These are phyloP conservation scores for Chironomus tepperi DNA, from an alignment of 1,140 invertebrate genomes.

Conservation along the genomic window DNA sequence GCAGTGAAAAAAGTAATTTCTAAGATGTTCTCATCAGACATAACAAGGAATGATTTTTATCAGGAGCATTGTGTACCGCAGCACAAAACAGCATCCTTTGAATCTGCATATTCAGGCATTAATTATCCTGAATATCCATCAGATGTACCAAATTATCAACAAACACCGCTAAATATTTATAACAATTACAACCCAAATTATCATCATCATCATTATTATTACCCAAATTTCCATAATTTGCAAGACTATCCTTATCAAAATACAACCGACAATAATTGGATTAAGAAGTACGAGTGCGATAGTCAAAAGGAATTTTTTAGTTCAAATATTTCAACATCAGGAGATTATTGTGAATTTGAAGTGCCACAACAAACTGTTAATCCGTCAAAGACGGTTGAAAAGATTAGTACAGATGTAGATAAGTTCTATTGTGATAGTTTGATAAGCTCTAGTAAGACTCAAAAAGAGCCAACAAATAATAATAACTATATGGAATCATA, in stretches of 20 bases:
- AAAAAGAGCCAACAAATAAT: neutral
- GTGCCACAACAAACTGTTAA: neutral
- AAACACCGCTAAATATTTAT: slow-evolving; percentile 15
- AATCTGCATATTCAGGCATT: neutral
- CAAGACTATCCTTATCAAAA: neutral
- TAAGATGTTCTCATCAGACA: neutral
- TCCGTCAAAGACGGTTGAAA: neutral
- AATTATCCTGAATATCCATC: neutral
- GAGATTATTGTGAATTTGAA: slow-evolving; percentile 16
- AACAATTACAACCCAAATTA: slow-evolving; percentile 9
- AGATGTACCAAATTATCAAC: neutral
- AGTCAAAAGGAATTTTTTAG: slow-evolving; percentile 17
- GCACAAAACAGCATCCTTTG: neutral
- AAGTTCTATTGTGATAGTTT: neutral
- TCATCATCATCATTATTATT: slow-evolving; percentile 17
- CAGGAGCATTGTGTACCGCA: neutral
- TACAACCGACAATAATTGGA: neutral
- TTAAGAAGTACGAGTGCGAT: neutral
- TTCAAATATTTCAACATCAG: neutral
- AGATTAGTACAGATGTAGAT: neutral
- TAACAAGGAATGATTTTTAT: neutral
- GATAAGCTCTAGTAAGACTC: neutral
- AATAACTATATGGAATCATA: neutral
- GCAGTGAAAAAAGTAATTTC: neutral
- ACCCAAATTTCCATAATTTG: neutral